Percentiles rank a stretch among this genome's conserved stretches.
Conservation (phyloP, 2,797 vertebrate species). For the Myioborus melanocephalus region DNA sequence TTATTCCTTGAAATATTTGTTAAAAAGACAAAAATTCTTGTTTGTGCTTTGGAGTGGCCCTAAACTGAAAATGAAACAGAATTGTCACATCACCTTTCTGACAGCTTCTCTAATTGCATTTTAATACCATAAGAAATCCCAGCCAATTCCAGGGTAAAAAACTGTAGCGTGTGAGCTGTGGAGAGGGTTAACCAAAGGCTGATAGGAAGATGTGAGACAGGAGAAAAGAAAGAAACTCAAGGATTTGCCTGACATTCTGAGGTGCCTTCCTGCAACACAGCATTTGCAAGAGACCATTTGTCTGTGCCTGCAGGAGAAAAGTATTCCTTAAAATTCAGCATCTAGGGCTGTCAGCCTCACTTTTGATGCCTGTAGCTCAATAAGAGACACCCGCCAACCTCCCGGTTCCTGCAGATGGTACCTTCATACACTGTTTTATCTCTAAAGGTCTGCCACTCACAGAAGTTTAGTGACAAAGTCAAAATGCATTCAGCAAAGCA, state of each 20-base stretch:
- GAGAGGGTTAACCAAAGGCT: not conserved
- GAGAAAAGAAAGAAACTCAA: not conserved
- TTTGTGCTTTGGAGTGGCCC: not conserved
- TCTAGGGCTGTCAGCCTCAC: conserved; percentile 16
- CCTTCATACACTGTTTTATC: conserved; percentile 54
- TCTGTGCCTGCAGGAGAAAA: conserved; percentile 15
- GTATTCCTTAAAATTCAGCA: conserved; percentile 34
- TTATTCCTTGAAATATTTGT: not conserved
- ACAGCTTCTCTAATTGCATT: not conserved
- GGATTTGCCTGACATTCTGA: conserved; percentile 9
- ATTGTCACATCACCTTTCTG: not conserved
- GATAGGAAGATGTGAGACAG: not conserved
- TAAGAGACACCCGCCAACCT: conserved; percentile 26
- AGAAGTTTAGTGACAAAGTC: conserved; percentile 61
- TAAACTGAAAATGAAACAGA: conserved; percentile 6
- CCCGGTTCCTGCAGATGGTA: conserved; percentile 35
- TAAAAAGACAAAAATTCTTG: not conserved
- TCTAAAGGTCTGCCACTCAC: conserved; percentile 49
- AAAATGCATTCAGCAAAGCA: conserved; percentile 50
- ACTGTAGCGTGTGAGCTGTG: not conserved
- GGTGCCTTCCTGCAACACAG: not conserved
- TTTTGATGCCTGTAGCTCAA: conserved; percentile 45
- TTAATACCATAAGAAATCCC: not conserved
- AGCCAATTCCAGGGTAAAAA: not conserved
- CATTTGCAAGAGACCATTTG: conserved; percentile 14